These are phyloP conservation scores for Galbula dea DNA, from an alignment of 2,113 vertebrate genomes.

Conservation along the genomic window DNA sequence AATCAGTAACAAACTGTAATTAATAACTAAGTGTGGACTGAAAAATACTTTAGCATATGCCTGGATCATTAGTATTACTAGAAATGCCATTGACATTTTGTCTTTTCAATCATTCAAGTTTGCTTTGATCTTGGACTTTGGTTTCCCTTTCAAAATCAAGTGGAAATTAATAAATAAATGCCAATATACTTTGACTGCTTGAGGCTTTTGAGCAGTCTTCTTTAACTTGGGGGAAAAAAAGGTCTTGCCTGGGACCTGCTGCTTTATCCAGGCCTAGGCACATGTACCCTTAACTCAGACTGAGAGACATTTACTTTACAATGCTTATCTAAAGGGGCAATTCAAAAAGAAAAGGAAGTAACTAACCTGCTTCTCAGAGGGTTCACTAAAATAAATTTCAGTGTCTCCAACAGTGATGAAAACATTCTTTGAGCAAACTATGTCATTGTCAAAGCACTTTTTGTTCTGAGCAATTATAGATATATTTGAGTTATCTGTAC, in stretches of 20 bases:
- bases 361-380: conserved; percentile 88
- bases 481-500: conserved; percentile 83
- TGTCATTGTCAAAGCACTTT: conserved; percentile 97
- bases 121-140: neutral
- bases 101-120: neutral
- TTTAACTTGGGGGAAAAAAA: neutral
- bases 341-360: conserved; percentile 18
- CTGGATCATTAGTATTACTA: neutral
- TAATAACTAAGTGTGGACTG: neutral
- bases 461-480: conserved; percentile 94
- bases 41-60: neutral
- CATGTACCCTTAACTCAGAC: neutral
- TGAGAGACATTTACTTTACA: neutral
- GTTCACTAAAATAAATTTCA: conserved; percentile 91
- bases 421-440: conserved; percentile 94
- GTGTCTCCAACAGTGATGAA: conserved; percentile 89
- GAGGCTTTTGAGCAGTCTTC: neutral
- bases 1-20: neutral
- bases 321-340: conserved; percentile 1
- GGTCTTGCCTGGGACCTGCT: neutral
- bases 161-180: neutral
- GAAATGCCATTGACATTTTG: neutral
- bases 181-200: neutral
- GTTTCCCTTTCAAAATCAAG: neutral
- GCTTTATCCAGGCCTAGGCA: neutral